These are phyloP conservation scores for Eublepharis macularius DNA, from an alignment of 2,113 vertebrate genomes.

Conservation along the genomic window DNA sequence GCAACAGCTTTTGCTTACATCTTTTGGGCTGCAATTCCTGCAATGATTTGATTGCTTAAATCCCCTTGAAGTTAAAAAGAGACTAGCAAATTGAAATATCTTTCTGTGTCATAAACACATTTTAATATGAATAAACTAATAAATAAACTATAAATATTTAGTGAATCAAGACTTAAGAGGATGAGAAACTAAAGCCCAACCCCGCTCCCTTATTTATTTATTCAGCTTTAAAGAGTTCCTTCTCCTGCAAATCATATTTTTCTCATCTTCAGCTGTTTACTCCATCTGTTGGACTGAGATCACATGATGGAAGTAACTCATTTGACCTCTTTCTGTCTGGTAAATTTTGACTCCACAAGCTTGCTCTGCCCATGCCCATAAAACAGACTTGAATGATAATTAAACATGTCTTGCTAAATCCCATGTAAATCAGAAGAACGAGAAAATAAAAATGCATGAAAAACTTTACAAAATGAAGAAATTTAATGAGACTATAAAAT, in stretches of 20 bases:
- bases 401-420: constrained; percentile 41
- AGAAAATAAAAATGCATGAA: not conserved
- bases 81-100: not conserved
- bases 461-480: not conserved
- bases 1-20: no score
- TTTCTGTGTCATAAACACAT: not conserved
- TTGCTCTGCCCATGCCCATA: constrained; percentile 13
- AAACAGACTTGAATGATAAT: not conserved
- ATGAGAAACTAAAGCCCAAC: no score
- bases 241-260: constrained; percentile 17
- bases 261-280: constrained; percentile 2
- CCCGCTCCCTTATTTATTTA: not conserved
- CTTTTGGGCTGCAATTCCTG: no score
- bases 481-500: not conserved
- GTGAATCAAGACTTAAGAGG: not conserved
- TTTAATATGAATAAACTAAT: not conserved
- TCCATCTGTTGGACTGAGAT: constrained; percentile 28
- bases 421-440: not conserved
- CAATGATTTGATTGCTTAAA: no score
- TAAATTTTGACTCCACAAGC: not conserved
- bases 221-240: not conserved
- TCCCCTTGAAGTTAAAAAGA: not conserved
- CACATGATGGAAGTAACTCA: constrained; percentile 21
- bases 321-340: constrained; percentile 42
- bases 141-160: not conserved